phyloP scores from a whole-genome alignment of 2,888 invertebrate genomes.

The Apodemia mormo region DNA sequence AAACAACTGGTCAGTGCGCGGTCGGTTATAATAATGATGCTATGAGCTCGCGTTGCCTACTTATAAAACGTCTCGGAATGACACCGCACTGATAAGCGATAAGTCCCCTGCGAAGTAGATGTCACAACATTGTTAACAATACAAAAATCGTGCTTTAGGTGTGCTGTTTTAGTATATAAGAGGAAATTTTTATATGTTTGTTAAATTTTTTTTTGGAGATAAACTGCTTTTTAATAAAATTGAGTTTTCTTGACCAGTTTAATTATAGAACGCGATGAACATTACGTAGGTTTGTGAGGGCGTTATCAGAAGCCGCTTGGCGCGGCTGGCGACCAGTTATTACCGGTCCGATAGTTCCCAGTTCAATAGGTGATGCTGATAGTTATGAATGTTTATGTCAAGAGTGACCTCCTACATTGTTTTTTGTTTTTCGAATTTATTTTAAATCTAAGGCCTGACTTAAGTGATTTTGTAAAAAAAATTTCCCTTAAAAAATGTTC shows the following conservation, averaged over 20 bases:
- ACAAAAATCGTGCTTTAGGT: slow-evolving; percentile 27
- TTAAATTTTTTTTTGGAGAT: slow-evolving; percentile 7
- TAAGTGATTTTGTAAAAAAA: no score
- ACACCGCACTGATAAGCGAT: slow-evolving; percentile 70
- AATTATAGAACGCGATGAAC: slow-evolving; percentile 26
- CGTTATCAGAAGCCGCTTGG: slow-evolving; percentile 75
- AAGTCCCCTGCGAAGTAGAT: slow-evolving; percentile 72
- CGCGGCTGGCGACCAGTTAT: slow-evolving; percentile 79
- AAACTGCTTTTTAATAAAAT: slow-evolving; percentile 36
- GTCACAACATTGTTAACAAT: slow-evolving; percentile 30
- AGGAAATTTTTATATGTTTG: not conserved
- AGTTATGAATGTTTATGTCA: slow-evolving; percentile 56
- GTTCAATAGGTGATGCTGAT: slow-evolving; percentile 83
- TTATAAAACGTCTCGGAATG: slow-evolving; percentile 75
- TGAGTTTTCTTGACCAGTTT: slow-evolving; percentile 31
- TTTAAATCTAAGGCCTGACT: not conserved
- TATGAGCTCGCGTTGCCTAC: slow-evolving; percentile 58
- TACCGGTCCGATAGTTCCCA: slow-evolving; percentile 79
- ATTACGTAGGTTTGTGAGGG: slow-evolving; percentile 44
- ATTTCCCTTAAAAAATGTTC: no score
- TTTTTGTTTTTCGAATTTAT: slow-evolving; percentile 39
- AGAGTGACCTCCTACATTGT: slow-evolving; percentile 75
- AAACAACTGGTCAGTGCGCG: slow-evolving; percentile 59
- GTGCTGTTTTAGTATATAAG: not conserved
- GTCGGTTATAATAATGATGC: slow-evolving; percentile 65